phyloP scores from a whole-genome alignment of 1,140 invertebrate genomes.

The Eubasilissa regina region DNA sequence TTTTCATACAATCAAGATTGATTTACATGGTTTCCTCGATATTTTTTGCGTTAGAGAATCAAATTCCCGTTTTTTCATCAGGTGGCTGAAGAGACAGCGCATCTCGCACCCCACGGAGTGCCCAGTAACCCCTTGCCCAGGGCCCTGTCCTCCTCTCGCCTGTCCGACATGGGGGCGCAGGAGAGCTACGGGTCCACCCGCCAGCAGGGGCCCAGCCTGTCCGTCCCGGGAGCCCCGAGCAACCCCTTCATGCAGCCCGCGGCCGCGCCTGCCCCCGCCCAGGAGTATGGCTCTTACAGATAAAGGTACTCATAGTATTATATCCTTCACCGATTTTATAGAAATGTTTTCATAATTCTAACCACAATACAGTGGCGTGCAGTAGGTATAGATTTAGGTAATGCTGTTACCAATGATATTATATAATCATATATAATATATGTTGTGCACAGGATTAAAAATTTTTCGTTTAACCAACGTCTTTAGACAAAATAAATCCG shows the following conservation, averaged over 20 bases:
- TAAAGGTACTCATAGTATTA: constrained; percentile 55
- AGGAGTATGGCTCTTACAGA: constrained; percentile 57
- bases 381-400: no score
- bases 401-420: no score
- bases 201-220: constrained; percentile 56
- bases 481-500: no score
- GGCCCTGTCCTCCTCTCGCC: constrained; percentile 86
- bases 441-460: no score
- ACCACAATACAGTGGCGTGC: no score
- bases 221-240: constrained; percentile 49
- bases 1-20: no score
- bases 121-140: constrained; percentile 94
- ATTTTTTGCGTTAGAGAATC: no score
- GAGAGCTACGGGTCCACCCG: constrained; percentile 79
- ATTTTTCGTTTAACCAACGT: no score
- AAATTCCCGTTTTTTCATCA: constrained; percentile 61
- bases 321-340: no score
- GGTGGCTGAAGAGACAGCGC: constrained; percentile 88
- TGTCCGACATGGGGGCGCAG: constrained; percentile 82
- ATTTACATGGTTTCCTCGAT: no score
- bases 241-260: constrained; percentile 54
- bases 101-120: constrained; percentile 95
- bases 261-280: constrained; percentile 28
- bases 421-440: no score
- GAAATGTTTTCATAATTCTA: no score